Conservation (phyloP, 2,888 invertebrate species). For the Poecilobothrus nobilitatus region DNA sequence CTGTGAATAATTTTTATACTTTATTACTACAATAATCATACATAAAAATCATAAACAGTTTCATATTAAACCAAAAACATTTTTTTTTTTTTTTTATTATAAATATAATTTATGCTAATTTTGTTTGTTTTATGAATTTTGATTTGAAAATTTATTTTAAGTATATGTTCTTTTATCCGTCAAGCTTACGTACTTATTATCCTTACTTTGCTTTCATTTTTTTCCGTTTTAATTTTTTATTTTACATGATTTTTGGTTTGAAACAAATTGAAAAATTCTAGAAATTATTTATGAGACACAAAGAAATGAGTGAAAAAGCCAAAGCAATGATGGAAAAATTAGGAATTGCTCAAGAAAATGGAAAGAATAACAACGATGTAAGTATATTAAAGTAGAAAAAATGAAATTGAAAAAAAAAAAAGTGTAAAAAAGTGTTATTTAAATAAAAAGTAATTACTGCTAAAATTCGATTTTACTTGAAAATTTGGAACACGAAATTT, state of each 20-base stretch:
- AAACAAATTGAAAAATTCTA: slow-evolving; percentile 28
- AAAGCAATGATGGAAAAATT: slow-evolving; percentile 44
- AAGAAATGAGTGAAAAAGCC: slow-evolving; percentile 45
- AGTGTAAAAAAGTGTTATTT: too few relatives aligned
- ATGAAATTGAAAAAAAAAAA: neutral
- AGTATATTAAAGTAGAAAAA: slow-evolving; percentile 28
- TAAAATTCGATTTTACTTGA: too few relatives aligned
- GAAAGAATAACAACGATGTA: slow-evolving; percentile 38
- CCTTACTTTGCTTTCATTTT: slow-evolving; percentile 22
- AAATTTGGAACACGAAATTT: too few relatives aligned
- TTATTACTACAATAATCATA: too few relatives aligned
- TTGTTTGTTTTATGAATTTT: slow-evolving; percentile 14
- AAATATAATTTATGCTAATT: neutral
- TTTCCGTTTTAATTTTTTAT: slow-evolving; percentile 27
- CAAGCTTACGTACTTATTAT: slow-evolving; percentile 24
- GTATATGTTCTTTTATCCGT: neutral
- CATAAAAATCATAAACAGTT: too few relatives aligned
- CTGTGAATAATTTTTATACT: too few relatives aligned
- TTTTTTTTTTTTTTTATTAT: too few relatives aligned
- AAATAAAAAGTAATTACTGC: too few relatives aligned
- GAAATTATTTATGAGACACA: slow-evolving; percentile 44
- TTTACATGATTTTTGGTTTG: slow-evolving; percentile 26
- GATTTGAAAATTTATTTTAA: neutral
- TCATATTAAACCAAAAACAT: too few relatives aligned
- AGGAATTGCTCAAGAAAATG: slow-evolving; percentile 35